Base-by-base conservation (phyloP, 2,888 invertebrate species). In the Harpalus rufipes region DNA sequence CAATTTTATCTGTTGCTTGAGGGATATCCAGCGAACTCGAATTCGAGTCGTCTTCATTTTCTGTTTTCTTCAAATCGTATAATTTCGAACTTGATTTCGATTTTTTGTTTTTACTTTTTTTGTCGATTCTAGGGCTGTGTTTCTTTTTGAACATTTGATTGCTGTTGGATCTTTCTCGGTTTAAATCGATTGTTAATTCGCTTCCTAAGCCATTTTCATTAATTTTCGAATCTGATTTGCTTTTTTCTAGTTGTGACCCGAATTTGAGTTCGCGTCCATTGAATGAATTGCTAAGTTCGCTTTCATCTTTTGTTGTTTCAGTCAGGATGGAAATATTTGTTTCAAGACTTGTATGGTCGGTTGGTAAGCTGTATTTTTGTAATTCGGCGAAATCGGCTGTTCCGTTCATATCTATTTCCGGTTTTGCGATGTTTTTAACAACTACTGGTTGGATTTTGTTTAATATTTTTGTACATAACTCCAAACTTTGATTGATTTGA, bases 381-480 rank as follows among this genome's bases (percentile, higher is more conserved):
- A 87, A 87, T 6, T 89, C 89, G 0, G 87, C 39, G 74, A 85
- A 56, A 58, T 83, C 85, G 39, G 86, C 63, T 14, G 56, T 65
- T 10, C 86, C 87, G 51, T 88, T 87, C 21, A 86, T 86, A 7
- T 88, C 87, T 39, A 86, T 65, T 79, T 86, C 86, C 12, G 76
- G 86, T 16, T 89, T 88, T 5, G 87, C 87, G 6, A 86, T 85
- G 58, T 88, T 88, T 85, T 87, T 89, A 89, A 92, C 90, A 21
- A 93, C 92, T 86, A 93, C 92, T 0, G 96, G 96, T 89, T 96
- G 96, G 12, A 96, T 95, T 89, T 95, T 94, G 0, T 94, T 94
- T 14, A 96, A 92, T 87, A 96, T 94, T 90, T 95, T 96, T 86
- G 94, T 94, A 88, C 95, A 95, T 1, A 96, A 92, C 86, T 93